These are phyloP conservation scores for Anoplolepis gracilipes DNA, from an alignment of 1,140 invertebrate genomes.

Conservation along the genomic window DNA sequence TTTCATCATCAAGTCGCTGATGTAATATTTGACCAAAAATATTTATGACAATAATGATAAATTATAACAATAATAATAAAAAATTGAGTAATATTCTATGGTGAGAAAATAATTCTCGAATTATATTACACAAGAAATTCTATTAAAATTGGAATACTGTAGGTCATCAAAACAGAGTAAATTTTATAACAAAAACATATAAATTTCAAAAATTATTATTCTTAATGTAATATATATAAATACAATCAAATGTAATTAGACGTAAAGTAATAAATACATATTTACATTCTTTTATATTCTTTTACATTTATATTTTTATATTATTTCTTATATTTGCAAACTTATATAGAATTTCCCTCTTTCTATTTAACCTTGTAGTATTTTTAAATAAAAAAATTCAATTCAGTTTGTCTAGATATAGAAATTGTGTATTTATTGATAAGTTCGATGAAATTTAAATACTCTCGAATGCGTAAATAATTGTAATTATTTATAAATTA, in stretches of 20 bases:
- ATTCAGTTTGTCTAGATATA: background rate
- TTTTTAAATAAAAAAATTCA: background rate
- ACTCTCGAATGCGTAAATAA: background rate
- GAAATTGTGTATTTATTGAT: background rate
- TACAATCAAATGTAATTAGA: background rate
- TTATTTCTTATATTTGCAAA: background rate
- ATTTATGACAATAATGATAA: too few species aligned
- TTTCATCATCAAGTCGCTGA: too few species aligned
- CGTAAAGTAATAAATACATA: background rate
- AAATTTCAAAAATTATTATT: background rate
- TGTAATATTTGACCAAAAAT: too few species aligned
- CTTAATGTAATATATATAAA: background rate
- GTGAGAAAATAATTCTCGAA: too few species aligned
- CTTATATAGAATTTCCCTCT: too few species aligned
- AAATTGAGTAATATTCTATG: too few species aligned
- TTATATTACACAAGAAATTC: too few species aligned
- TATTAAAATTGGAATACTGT: background rate
- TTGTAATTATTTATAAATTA: constrained; percentile 24
- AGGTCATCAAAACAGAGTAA: background rate
- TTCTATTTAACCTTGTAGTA: background rate
- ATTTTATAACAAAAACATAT: background rate
- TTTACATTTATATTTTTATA: background rate
- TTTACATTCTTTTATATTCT: too few species aligned
- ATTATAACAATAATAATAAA: too few species aligned
- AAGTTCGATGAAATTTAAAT: background rate